phyloP scores from a whole-genome alignment of 2,888 invertebrate genomes.

The Ectemnius cavifrons region DNA sequence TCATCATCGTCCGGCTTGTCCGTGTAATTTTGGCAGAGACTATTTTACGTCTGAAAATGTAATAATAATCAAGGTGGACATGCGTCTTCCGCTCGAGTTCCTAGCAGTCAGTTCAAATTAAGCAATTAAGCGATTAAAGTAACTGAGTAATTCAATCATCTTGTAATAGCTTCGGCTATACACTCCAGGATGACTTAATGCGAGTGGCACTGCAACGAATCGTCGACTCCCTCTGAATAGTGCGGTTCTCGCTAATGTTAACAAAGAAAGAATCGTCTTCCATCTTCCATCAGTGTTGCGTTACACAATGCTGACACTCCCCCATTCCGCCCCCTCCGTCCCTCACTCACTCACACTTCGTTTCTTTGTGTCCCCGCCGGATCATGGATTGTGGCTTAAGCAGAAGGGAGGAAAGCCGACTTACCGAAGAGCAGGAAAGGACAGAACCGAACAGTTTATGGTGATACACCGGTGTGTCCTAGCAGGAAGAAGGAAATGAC shows the following conservation, averaged over 20 bases:
- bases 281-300: neutral
- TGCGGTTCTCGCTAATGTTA: no score
- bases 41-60: neutral
- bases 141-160: no score
- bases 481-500: conserved; percentile 49
- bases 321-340: neutral
- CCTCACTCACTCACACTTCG: neutral
- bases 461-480: conserved; percentile 30
- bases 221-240: no score
- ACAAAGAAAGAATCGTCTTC: neutral
- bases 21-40: neutral
- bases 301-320: neutral
- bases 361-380: neutral
- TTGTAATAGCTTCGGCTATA: no score
- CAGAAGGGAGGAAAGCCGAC: conserved; percentile 15
- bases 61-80: neutral
- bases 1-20: conserved; percentile 8
- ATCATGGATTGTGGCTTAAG: conserved; percentile 1
- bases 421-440: conserved; percentile 47
- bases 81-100: no score
- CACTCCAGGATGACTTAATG: no score
- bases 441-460: conserved; percentile 61
- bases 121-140: no score
- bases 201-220: no score
- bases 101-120: no score